phyloP scores from a whole-genome alignment of 2,888 invertebrate species.

The Rhingia campestris region DNA sequence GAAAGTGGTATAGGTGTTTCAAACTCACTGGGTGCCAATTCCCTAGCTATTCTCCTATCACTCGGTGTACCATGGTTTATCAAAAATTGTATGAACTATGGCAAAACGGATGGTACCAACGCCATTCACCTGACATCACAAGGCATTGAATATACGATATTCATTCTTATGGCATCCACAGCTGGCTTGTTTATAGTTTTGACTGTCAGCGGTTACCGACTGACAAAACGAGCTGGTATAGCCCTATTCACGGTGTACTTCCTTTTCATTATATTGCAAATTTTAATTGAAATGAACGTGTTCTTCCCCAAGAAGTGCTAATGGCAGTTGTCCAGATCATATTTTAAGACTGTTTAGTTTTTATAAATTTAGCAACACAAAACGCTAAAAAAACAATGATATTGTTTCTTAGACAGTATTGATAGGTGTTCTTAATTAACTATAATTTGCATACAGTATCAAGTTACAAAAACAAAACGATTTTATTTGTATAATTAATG shows the following conservation, averaged over 20 bases:
- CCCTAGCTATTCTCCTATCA: conserved; percentile 91
- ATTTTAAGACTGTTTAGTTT: conserved; percentile 76
- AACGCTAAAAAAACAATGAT: conserved; percentile 18
- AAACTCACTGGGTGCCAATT: conserved; percentile 93
- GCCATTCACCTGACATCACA: conserved; percentile 88
- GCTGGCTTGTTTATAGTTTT: conserved; percentile 87
- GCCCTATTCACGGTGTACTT: conserved; percentile 87
- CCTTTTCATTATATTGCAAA: conserved; percentile 89
- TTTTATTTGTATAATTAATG: too few relatives aligned
- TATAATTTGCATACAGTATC: too few relatives aligned
- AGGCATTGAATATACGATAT: conserved; percentile 91
- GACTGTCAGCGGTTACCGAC: conserved; percentile 87
- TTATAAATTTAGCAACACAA: conserved; percentile 14
- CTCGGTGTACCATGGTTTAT: conserved; percentile 94
- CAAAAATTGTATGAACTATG: conserved; percentile 85
- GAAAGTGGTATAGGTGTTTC: conserved; percentile 94
- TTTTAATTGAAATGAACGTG: conserved; percentile 90
- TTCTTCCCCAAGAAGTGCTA: conserved; percentile 83
- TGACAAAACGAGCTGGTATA: conserved; percentile 88
- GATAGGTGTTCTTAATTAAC: conserved; percentile 2
- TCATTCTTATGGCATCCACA: conserved; percentile 90
- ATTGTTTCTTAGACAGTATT: conserved; percentile 41
- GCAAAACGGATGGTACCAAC: conserved; percentile 79
- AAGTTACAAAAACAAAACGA: too few relatives aligned
- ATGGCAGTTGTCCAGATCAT: conserved; percentile 8